Evolutionary conservation across 1,140 invertebrate genomes (phyloP), one percentile per base, ranked within the genome.

Genomic region (Protaetia brevitarsis): DNA sequence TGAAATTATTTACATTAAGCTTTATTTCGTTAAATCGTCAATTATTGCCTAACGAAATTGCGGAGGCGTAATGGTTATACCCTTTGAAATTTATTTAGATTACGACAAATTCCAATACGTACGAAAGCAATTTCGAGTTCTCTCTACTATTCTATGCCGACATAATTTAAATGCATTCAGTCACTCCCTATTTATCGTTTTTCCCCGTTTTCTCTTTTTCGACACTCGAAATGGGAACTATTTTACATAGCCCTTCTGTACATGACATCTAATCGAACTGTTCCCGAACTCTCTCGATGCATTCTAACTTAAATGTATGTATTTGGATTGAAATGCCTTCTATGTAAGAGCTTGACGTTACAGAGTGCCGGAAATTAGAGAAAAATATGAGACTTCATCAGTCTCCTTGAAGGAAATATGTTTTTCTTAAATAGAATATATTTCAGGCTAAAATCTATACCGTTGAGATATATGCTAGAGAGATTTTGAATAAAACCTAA

Each of bases 181-280:
- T 51, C 41, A 51, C 19, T 51, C 21, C 41, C 41, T 51, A 51
- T 51, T 51, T 51, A 51, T 51, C 41, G 41, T 51, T 23, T 45
- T 51, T 19, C 19, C 41, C 60, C 31, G n/a, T 16, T 30, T 62
- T 26, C 30, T 23, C 27, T 26, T 36, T 62, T 30, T 31, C 10
- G 36, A 11, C 16, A 13, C 60, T 30, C 30, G 31, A 62, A 62
- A 62, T 31, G 29, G 4, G 60, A 62, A 62, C 60, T 62, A 62
- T 36, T 62, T 62, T 62, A 62, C 30, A 62, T 62, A 36, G 30
- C 60, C 36, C 30, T 62, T 36, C 60, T 62, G 60, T 30, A 11
- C 30, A 19, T 62, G 60, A 62, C 60, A 36, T 62, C 29, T 62
- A 62, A 62, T 62, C 60, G 60, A 62, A 62, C 30, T 36, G 29